These are phyloP conservation scores for Takifugu rubripes DNA, from an alignment of 2,797 vertebrate genomes.

Conservation along the genomic window DNA sequence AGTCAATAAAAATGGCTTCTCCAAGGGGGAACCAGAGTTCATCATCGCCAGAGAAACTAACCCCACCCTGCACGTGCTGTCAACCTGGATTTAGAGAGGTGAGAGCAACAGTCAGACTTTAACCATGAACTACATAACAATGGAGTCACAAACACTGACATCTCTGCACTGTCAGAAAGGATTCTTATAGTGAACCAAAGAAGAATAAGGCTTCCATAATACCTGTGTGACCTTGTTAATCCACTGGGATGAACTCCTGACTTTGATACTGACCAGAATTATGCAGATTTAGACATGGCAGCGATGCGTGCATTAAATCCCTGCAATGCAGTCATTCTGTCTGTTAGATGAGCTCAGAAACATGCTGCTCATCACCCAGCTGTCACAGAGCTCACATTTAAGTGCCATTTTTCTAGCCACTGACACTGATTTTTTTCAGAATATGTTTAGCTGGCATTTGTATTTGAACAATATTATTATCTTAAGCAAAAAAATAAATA, in stretches of 20 bases:
- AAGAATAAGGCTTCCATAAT: no score
- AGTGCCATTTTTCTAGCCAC: no score
- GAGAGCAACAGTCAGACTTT: conserved; percentile 43
- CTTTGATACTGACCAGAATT: no score
- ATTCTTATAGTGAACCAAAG: no score
- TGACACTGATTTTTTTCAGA: no score
- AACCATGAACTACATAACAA: conserved; percentile 2
- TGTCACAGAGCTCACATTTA: no score
- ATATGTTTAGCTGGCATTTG: no score
- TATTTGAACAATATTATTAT: no score
- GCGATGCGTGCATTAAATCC: background rate
- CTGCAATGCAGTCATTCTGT: conserved; percentile 23
- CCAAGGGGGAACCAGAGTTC: conserved; percentile 28
- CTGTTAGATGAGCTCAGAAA: no score
- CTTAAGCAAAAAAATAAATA: no score
- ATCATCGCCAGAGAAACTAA: conserved; percentile 19
- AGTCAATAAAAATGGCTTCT: conserved; percentile 54
- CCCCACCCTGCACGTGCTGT: conserved; percentile 21
- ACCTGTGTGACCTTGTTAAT: background rate
- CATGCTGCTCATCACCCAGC: no score
- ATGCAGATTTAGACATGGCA: no score
- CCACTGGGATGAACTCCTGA: background rate
- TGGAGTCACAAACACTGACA: conserved; percentile 5
- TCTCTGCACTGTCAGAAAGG: background rate
- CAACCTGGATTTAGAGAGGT: conserved; percentile 33